Conservation (phyloP, 2,888 invertebrate species). For the Spodoptera exigua region DNA sequence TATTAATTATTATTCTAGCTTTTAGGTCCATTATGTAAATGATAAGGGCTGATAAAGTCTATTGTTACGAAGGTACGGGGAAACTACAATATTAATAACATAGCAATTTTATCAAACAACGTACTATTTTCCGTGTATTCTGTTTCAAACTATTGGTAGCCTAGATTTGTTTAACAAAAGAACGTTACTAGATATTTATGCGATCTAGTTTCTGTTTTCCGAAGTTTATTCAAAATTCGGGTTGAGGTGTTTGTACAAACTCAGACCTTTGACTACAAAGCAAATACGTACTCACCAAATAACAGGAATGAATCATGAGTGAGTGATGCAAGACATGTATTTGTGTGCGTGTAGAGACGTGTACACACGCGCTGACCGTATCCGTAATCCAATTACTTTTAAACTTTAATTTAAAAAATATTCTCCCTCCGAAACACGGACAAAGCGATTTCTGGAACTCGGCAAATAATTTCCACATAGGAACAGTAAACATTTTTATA, state of each 20-base stretch:
- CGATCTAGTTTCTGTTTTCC: too few species aligned
- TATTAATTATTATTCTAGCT: slow-evolving; percentile 42
- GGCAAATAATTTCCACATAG: slow-evolving; percentile 18
- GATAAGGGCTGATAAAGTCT: slow-evolving; percentile 26
- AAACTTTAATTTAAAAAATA: slow-evolving; percentile 21
- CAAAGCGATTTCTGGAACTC: slow-evolving; percentile 10
- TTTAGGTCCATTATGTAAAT: slow-evolving; percentile 38
- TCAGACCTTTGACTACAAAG: too few species aligned
- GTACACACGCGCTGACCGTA: background rate
- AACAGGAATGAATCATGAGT: background rate
- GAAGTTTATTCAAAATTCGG: too few species aligned
- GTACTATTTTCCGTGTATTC: too few species aligned
- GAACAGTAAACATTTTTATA: slow-evolving; percentile 26
- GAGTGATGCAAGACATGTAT: background rate
- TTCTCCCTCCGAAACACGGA: slow-evolving; percentile 13
- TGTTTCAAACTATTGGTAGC: too few species aligned
- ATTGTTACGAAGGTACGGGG: slow-evolving; percentile 13
- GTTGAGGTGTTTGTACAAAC: too few species aligned
- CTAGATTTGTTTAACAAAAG: too few species aligned
- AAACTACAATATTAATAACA: background rate
- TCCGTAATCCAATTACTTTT: slow-evolving; percentile 29
- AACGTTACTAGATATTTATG: too few species aligned
- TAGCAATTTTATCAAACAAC: background rate
- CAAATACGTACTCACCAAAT: background rate
- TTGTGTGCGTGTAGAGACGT: background rate